A percentile compares a stretch with the other conserved stretches of the same genome.
phyloP scores from a whole-genome alignment of 2,113 vertebrate genomes.

The Coptodon rendalli region DNA sequence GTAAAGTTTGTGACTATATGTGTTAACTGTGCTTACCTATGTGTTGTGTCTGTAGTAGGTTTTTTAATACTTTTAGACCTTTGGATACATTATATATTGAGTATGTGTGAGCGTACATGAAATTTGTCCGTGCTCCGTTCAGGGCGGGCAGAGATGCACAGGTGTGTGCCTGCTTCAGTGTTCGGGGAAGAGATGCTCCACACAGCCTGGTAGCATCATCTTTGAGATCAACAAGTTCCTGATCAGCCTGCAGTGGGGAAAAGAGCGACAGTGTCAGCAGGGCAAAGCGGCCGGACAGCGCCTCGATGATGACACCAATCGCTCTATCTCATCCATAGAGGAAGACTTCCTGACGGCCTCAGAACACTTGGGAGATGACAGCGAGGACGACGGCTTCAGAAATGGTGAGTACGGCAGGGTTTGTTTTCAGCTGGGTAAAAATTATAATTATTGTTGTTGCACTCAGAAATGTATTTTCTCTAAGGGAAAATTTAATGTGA shows the following conservation, averaged over 20 bases:
- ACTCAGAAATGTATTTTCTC: background rate
- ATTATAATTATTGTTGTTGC: background rate
- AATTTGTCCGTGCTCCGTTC: background rate
- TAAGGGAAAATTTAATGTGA: background rate
- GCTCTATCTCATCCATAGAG: constrained; percentile 92
- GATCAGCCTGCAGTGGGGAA: constrained; percentile 86
- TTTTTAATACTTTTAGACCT: background rate
- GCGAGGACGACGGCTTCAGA: constrained; percentile 79
- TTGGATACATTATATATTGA: background rate
- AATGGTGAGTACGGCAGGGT: constrained; percentile 70
- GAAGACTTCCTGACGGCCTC: constrained; percentile 95
- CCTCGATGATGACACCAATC: constrained; percentile 90
- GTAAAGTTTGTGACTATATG: background rate
- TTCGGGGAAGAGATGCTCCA: constrained; percentile 69
- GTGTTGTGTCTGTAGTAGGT: background rate
- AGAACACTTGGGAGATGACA: constrained; percentile 90
- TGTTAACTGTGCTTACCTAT: background rate
- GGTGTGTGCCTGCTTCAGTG: constrained; percentile 89
- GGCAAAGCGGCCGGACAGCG: constrained; percentile 63
- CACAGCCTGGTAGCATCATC: constrained; percentile 79
- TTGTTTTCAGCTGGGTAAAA: background rate
- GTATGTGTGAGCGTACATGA: background rate
- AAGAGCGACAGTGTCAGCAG: constrained; percentile 78
- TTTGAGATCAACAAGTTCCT: constrained; percentile 96
- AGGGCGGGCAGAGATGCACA: constrained; percentile 76